Conservation (phyloP, 2,888 invertebrate species). For the Erebia palarica region DNA sequence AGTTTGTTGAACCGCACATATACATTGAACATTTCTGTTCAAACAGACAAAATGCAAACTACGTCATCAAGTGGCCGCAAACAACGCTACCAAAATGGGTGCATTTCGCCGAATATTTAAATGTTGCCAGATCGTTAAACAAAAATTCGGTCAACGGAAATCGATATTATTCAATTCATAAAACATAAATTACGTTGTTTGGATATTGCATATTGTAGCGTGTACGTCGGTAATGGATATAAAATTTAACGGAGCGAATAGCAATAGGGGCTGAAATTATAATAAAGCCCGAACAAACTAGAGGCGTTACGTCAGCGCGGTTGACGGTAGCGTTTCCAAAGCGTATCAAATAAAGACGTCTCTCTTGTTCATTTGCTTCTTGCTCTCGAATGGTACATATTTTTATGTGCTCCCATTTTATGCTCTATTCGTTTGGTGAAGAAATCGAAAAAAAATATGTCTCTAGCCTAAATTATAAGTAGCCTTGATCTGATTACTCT, state of each 20-base stretch:
- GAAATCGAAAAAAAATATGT: too few species aligned
- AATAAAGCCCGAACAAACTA: slow-evolving; percentile 43
- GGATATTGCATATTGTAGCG: slow-evolving; percentile 47
- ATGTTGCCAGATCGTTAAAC: slow-evolving; percentile 45
- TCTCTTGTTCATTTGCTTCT: too few species aligned
- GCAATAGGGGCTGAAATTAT: slow-evolving; percentile 48
- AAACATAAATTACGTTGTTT: slow-evolving; percentile 47
- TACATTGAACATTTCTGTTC: not conserved
- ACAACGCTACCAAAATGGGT: slow-evolving; percentile 34
- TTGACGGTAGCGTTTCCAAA: too few species aligned
- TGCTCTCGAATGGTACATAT: too few species aligned
- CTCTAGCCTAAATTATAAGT: too few species aligned
- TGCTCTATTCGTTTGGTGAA: too few species aligned
- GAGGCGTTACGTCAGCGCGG: too few species aligned
- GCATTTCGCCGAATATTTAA: slow-evolving; percentile 30
- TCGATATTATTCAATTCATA: slow-evolving; percentile 48
- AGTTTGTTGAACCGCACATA: not conserved
- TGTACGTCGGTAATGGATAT: slow-evolving; percentile 49
- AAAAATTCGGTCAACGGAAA: slow-evolving; percentile 46
- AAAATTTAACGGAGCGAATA: slow-evolving; percentile 49
- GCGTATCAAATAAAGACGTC: too few species aligned
- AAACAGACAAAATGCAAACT: slow-evolving; percentile 10
- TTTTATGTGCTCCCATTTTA: too few species aligned
- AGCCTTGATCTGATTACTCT: too few species aligned
- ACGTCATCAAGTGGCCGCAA: slow-evolving; percentile 37